Evolutionary conservation across 2,888 invertebrate species (phyloP).

Genomic region (Eupithecia subfuscata): DNA sequence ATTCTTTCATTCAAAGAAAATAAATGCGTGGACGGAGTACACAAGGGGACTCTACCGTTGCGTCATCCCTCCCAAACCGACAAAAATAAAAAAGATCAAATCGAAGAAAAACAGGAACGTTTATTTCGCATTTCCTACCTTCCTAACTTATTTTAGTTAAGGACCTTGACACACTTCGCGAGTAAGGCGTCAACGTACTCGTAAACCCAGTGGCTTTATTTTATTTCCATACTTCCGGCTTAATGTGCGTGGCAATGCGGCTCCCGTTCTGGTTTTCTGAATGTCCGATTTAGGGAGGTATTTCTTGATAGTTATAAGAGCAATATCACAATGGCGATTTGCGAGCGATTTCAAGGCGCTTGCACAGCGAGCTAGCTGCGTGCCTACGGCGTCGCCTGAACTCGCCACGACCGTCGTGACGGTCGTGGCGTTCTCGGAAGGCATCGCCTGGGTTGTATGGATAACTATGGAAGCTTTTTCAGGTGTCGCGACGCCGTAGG

Average conservation of each 20-base stretch:
- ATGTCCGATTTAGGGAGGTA: conserved; percentile 9
- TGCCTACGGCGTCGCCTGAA: too few relatives aligned
- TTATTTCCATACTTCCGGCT: conserved; percentile 21
- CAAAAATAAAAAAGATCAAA: neutral
- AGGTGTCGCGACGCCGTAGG: too few relatives aligned
- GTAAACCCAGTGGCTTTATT: conserved; percentile 16
- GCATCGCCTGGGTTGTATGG: too few relatives aligned
- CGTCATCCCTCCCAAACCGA: neutral
- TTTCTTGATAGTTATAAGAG: too few relatives aligned
- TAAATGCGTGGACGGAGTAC: too few relatives aligned
- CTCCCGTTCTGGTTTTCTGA: neutral
- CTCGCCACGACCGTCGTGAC: too few relatives aligned
- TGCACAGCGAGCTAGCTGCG: too few relatives aligned
- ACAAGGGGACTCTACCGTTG: neutral
- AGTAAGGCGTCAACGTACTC: conserved; percentile 17
- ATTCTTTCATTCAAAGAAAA: too few relatives aligned
- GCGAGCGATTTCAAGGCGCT: too few relatives aligned
- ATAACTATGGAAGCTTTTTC: too few relatives aligned
- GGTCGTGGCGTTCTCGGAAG: too few relatives aligned
- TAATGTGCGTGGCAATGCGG: conserved; percentile 6
- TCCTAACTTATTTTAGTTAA: neutral
- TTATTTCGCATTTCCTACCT: conserved; percentile 1
- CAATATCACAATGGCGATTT: too few relatives aligned
- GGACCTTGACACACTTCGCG: conserved; percentile 27
- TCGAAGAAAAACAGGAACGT: neutral